Evolutionary conservation across 1,140 invertebrate genomes (phyloP), one percentile per base, ranked within the genome.

Genomic region (Calephelis nemesis): DNA sequence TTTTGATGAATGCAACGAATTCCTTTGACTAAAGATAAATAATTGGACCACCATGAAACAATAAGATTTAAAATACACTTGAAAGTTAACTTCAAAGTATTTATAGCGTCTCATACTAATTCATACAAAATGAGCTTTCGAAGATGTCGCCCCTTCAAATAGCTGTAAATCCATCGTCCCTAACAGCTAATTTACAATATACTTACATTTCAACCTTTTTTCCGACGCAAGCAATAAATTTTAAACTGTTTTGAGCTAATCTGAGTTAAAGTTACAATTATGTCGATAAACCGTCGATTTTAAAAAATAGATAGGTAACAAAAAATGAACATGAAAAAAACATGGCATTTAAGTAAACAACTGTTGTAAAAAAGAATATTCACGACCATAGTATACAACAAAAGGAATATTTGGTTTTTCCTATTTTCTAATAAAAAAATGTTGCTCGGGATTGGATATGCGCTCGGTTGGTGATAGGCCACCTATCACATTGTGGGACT

Each of bases 221-320:
- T 69, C 68, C 65, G 60, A 40, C 40, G 60, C 42, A 13, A 45
- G 63, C 65, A 67, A 74, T 69, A 74, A 68, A 74, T 70, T 66
- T 58, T 65, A n/a, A 63, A 47, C 30, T 62, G 47, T 70, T 73
- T 67, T 63, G 40, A 47, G 30, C 49, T 47, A 10, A 19, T 47
- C 13, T n/a, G 42, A 30, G 39, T 58, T 45, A 13, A 50, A 52
- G 7, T 45, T 30, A 58, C 15, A 15, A 7, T 58, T 39, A 58
- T 4, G 4, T 30, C 4, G 4, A 15, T 39, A 30, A 11, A 58
- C 5, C 19, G 10, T 15, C 19, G 52, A 54, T 30, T 11, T 4
- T 58, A 30, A 11, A 58, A 5, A 58, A 39, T 54, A 54, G 52
- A 54, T 30, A 52, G 30, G 3, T 30, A 30, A 30, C 30, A 30